Evolutionary conservation across 1,140 invertebrate species (phyloP).

Genomic region (Drosophila navojoa): DNA sequence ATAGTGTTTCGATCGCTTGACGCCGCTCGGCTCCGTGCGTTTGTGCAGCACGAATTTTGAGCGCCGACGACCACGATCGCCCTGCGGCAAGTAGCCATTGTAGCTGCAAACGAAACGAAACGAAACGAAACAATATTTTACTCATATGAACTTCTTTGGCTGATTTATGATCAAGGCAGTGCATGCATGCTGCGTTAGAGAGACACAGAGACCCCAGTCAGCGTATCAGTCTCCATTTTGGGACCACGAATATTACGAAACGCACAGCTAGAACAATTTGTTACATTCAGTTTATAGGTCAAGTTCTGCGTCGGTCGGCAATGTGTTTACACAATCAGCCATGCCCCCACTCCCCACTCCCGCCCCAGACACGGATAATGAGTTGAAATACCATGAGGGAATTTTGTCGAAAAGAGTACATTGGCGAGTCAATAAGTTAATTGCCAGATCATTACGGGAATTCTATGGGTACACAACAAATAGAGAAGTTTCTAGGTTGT

Average conservation of each 20-base stretch:
- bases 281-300: conserved; percentile 66
- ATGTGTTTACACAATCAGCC: conserved; percentile 63
- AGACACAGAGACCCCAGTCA: background rate
- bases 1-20: conserved; percentile 97
- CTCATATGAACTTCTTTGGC: conserved; percentile 17
- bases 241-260: conserved; percentile 45
- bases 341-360: background rate
- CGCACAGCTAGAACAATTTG: conserved; percentile 17
- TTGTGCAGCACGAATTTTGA: conserved; percentile 97
- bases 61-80: conserved; percentile 94
- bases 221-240: conserved; percentile 7
- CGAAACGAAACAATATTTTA: conserved; percentile 23
- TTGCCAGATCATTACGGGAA: conserved; percentile 26
- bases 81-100: conserved; percentile 96
- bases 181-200: conserved; percentile 7
- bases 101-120: conserved; percentile 88
- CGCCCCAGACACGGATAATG: conserved; percentile 37
- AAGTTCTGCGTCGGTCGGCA: conserved; percentile 58
- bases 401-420: conserved; percentile 3
- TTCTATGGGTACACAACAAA: background rate
- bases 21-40: conserved; percentile 93
- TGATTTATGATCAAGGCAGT: conserved; percentile 56
- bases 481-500: conserved; percentile 16
- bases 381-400: conserved; percentile 26
- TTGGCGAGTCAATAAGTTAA: conserved; percentile 52